Conservation (phyloP, 2,888 invertebrate species). For the Pyrrhia umbra region DNA sequence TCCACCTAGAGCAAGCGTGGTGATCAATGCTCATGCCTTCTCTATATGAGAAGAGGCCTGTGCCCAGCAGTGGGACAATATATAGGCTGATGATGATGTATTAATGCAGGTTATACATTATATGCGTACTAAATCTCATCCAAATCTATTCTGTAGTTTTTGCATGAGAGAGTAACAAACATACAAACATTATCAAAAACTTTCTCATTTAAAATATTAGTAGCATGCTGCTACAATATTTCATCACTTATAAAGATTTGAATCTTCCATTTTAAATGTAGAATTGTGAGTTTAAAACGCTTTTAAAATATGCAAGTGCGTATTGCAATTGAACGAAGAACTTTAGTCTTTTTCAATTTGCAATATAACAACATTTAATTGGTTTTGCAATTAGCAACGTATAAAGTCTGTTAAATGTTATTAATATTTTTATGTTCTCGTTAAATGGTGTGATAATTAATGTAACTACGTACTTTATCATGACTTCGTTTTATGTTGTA, state of each 20-base stretch:
- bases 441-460: slow-evolving; percentile 12
- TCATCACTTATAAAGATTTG: slow-evolving; percentile 14
- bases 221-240: too few species aligned
- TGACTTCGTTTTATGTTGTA: neutral
- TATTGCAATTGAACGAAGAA: slow-evolving; percentile 4
- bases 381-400: slow-evolving; percentile 20
- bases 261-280: slow-evolving; percentile 13
- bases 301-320: slow-evolving; percentile 31
- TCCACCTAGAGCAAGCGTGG: too few species aligned
- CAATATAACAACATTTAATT: slow-evolving; percentile 31
- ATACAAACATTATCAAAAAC: too few species aligned
- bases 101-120: too few species aligned
- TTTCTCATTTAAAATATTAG: too few species aligned
- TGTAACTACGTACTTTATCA: neutral
- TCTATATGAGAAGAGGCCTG: too few species aligned
- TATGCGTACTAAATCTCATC: too few species aligned
- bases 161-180: too few species aligned
- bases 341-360: slow-evolving; percentile 41
- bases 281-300: slow-evolving; percentile 29
- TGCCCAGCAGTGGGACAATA: too few species aligned
- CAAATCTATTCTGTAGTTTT: too few species aligned
- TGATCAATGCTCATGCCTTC: too few species aligned
- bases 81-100: too few species aligned
- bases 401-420: neutral
- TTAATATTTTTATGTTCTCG: neutral